Evolutionary conservation across 2,888 invertebrate genomes (phyloP), one percentile per base, ranked within the genome.

Genomic region (Agrotis puta): DNA sequence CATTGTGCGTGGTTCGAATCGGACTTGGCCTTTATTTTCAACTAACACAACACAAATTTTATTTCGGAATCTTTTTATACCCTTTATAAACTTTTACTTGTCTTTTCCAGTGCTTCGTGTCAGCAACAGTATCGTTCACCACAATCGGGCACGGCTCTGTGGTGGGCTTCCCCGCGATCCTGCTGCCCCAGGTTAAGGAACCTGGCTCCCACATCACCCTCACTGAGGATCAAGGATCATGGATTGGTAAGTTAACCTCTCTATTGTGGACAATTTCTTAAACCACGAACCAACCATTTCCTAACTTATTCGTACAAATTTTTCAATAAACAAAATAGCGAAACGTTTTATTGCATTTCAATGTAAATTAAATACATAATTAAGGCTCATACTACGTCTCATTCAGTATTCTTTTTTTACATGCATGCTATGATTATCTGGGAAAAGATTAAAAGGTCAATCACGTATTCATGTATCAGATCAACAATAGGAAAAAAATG

Each of bases 131-230:
- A 2, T 91, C 91, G 69, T 81, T 89, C 75, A 93, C 92, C 78
- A 90, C 87, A 27, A 87, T 93, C 6, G 89, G 92, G 0, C 89
- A 90, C 75, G 92, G 92, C 27, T 86, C 88, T 70, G 76, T 90
- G 62, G 84, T 92, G 62, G 97, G 97, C 4, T 97, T 95, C 87
- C 96, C 97, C 0, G 96, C 97, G 0, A 92, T 97, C 43, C 87
- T 97, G 69, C 88, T 97, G 68, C 97, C 97, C 0, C 97, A 97
- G 87, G 92, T 97, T 45, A 89, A 92, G 74, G 51, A 82, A 1
- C 83, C 86, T 9, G 88, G 84, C 27, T 88, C 92, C 2, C 74
- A 83, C 9, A 89, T 96, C 16, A 80, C 74, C 0, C 88, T 96
- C 39, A 90, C 88, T 13, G 84, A 88, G 45, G 91, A 93, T 3